These are phyloP conservation scores for Lophotis ruficrista DNA, from an alignment of 2,113 vertebrate genomes.

Conservation along the genomic window DNA sequence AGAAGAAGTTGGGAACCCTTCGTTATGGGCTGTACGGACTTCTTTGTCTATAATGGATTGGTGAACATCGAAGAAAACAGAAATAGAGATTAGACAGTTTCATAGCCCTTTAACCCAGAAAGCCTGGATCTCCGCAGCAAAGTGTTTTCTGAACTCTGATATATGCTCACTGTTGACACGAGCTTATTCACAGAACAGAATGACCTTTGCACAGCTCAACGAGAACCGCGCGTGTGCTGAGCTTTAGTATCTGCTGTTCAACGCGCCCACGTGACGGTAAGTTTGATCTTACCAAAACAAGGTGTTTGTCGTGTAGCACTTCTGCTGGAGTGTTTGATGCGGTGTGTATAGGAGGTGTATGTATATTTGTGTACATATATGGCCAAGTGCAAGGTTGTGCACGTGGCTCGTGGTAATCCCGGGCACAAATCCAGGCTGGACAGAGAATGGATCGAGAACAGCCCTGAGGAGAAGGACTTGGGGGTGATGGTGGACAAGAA, in stretches of 20 bases:
- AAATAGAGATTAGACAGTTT: slow-evolving; percentile 51
- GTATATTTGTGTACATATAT: not conserved
- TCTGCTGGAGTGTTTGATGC: not conserved
- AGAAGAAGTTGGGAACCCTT: not conserved
- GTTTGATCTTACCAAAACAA: not conserved
- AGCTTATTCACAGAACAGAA: slow-evolving; percentile 27
- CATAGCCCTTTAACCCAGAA: slow-evolving; percentile 56
- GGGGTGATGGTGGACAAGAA: no score
- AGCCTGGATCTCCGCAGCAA: slow-evolving; percentile 17
- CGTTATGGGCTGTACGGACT: not conserved
- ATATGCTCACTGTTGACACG: slow-evolving; percentile 40
- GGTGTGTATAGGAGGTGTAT: not conserved
- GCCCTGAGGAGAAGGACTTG: no score
- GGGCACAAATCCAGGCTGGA: no score
- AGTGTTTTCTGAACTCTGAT: slow-evolving; percentile 40
- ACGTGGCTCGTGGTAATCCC: no score
- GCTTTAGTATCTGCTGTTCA: not conserved
- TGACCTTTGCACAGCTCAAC: slow-evolving; percentile 61
- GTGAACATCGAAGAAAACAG: not conserved
- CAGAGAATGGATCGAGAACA: no score
- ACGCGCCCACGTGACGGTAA: not conserved
- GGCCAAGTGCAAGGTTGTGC: not conserved
- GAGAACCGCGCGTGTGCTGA: not conserved
- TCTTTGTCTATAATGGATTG: not conserved
- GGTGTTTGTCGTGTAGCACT: not conserved